Evolutionary conservation across 2,888 invertebrate genomes (phyloP).

Genomic region (Euphydryas editha): DNA sequence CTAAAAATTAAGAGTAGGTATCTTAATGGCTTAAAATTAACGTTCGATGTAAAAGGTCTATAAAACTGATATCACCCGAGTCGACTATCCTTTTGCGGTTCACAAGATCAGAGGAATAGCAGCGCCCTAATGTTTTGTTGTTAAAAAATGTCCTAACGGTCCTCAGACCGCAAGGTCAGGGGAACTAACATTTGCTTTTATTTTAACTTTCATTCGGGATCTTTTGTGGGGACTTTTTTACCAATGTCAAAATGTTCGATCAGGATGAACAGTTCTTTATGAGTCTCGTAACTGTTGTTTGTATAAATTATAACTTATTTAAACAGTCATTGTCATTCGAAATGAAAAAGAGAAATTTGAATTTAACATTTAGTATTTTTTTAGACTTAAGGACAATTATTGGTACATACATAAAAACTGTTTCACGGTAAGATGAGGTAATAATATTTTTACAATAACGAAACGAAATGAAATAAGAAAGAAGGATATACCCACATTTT

Average conservation of each 20-base stretch:
- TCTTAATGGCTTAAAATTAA: neutral
- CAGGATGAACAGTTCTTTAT: constrained; percentile 19
- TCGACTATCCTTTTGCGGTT: constrained; percentile 65
- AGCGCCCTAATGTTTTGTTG: constrained; percentile 64
- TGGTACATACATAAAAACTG: too few relatives aligned
- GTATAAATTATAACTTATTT: neutral
- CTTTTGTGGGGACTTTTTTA: constrained; percentile 39
- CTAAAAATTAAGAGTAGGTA: neutral
- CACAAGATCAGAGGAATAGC: constrained; percentile 78
- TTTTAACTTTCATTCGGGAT: constrained; percentile 45
- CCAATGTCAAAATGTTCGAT: constrained; percentile 35
- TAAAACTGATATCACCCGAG: constrained; percentile 63
- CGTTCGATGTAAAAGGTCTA: constrained; percentile 41
- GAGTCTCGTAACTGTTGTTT: neutral
- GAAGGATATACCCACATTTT: too few relatives aligned
- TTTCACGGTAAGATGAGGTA: too few relatives aligned
- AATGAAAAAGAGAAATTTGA: neutral
- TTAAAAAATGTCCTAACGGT: constrained; percentile 70
- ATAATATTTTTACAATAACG: too few relatives aligned
- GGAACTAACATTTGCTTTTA: constrained; percentile 64
- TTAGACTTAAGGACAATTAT: too few relatives aligned
- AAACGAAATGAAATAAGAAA: too few relatives aligned
- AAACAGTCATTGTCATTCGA: neutral
- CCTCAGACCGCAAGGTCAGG: constrained; percentile 69
- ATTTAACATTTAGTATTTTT: too few relatives aligned